phyloP scores from a whole-genome alignment of 2,888 invertebrate genomes.

The Coenonympha arcania region DNA sequence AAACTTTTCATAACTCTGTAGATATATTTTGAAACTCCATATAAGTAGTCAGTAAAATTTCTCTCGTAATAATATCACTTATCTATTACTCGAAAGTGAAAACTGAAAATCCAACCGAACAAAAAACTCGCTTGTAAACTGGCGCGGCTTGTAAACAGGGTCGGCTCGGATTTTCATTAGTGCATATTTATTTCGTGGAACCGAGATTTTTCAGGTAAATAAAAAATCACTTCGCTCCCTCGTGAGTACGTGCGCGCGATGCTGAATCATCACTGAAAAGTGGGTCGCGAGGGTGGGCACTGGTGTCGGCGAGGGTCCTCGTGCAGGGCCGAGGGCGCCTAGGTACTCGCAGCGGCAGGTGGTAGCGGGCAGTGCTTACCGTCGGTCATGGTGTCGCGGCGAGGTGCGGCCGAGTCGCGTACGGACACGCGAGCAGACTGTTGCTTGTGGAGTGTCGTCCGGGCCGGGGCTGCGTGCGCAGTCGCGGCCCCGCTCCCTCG shows the following conservation, averaged over 20 bases:
- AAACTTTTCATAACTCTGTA: conserved; percentile 1
- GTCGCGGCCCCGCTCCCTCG: conserved; percentile 32
- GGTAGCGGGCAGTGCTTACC: conserved; percentile 52
- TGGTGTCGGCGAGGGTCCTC: conserved; percentile 31
- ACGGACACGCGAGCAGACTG: conserved; percentile 69
- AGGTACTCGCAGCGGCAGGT: conserved; percentile 22
- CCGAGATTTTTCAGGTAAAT: conserved; percentile 41
- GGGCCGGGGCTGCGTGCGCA: conserved; percentile 61
- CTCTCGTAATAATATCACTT: not conserved
- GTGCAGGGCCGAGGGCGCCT: conserved; percentile 12
- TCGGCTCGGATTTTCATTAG: conserved; percentile 7
- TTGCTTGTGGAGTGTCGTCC: conserved; percentile 52
- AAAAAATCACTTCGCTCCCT: conserved; percentile 46
- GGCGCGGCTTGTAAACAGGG: not conserved
- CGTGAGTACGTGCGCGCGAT: not conserved
- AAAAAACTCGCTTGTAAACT: not conserved
- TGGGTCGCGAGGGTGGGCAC: conserved; percentile 26
- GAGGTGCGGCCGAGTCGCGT: conserved; percentile 47
- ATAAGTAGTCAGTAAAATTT: not conserved
- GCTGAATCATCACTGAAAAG: conserved; percentile 55
- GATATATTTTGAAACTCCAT: not conserved
- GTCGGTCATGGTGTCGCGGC: conserved; percentile 59
- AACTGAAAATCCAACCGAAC: not conserved
- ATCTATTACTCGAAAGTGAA: not conserved
- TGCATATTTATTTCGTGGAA: conserved; percentile 10